Percentiles rank a stretch among this genome's conserved stretches.
phyloP scores from a whole-genome alignment of 2,888 invertebrate genomes.

The Parnassius glacialis region DNA sequence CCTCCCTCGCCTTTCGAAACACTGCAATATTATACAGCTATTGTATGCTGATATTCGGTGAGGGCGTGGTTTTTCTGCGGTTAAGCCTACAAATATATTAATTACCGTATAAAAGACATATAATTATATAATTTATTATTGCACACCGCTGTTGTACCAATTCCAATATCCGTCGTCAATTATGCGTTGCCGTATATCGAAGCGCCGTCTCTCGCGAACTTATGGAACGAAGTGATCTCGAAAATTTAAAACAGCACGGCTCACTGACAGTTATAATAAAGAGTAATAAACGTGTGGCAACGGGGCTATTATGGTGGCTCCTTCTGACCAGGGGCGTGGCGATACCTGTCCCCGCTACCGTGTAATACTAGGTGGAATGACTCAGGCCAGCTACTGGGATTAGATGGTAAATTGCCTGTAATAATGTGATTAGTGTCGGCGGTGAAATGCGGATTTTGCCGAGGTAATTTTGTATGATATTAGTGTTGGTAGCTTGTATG shows the following conservation, averaged over 20 bases:
- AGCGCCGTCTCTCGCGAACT: background rate
- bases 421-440: constrained; percentile 26
- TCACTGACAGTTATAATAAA: constrained; percentile 19
- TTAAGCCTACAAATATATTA: no score
- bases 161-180: background rate
- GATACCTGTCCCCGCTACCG: constrained; percentile 19
- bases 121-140: no score
- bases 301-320: constrained; percentile 24
- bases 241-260: background rate
- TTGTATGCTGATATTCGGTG: no score
- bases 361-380: constrained; percentile 19
- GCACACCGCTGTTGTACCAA: background rate
- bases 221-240: constrained; percentile 11
- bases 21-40: no score
- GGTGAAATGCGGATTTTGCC: constrained; percentile 6
- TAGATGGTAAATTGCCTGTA: constrained; percentile 28
- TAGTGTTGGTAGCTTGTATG: no score
- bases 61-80: no score
- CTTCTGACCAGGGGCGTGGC: constrained; percentile 19
- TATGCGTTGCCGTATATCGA: background rate
- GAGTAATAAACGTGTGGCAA: constrained; percentile 24
- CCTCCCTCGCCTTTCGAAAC: no score
- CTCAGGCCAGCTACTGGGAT: constrained; percentile 24
- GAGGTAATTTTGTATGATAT: background rate
- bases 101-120: no score